Conservation (phyloP, 1,140 invertebrate genomes). For the Drosophila azteca region DNA sequence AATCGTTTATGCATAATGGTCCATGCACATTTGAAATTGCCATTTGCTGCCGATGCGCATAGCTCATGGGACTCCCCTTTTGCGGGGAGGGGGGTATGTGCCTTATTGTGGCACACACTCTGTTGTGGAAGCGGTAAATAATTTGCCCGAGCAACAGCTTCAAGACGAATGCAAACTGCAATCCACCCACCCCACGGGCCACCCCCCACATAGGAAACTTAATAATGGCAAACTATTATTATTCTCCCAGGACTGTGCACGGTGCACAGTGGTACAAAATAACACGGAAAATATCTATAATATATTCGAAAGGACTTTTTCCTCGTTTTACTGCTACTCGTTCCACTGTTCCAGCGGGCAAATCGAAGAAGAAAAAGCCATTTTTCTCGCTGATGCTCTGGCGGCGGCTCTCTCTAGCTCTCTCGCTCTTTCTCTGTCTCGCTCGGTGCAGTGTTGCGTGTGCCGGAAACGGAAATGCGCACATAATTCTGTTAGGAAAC, state of each 20-base stretch:
- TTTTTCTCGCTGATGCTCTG: slow-evolving; percentile 10
- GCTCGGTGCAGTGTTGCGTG: slow-evolving; percentile 53
- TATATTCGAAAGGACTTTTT: too few relatives aligned
- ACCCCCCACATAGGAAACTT: slow-evolving; percentile 33
- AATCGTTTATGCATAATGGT: slow-evolving; percentile 40
- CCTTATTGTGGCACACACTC: slow-evolving; percentile 35
- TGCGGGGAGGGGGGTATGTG: neutral
- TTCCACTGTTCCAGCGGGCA: slow-evolving; percentile 8
- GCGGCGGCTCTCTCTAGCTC: too few relatives aligned
- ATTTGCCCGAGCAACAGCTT: slow-evolving; percentile 9
- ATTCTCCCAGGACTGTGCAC: slow-evolving; percentile 6
- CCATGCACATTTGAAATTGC: slow-evolving; percentile 69
- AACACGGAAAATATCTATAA: too few relatives aligned
- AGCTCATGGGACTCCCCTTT: slow-evolving; percentile 32
- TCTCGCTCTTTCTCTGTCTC: neutral
- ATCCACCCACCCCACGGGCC: slow-evolving; percentile 7
- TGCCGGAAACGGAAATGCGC: slow-evolving; percentile 72
- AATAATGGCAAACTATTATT: slow-evolving; percentile 42
- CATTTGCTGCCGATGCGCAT: slow-evolving; percentile 50
- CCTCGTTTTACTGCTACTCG: neutral
- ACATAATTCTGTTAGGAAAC: slow-evolving; percentile 67
- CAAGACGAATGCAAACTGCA: slow-evolving; percentile 37
- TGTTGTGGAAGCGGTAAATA: slow-evolving; percentile 28
- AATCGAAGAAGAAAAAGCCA: slow-evolving; percentile 30
- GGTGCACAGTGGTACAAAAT: slow-evolving; percentile 7